A percentile compares a stretch with the other conserved stretches of the same genome.
phyloP scores from a whole-genome alignment of 2,888 invertebrate species.

The Calliopum simillimum region DNA sequence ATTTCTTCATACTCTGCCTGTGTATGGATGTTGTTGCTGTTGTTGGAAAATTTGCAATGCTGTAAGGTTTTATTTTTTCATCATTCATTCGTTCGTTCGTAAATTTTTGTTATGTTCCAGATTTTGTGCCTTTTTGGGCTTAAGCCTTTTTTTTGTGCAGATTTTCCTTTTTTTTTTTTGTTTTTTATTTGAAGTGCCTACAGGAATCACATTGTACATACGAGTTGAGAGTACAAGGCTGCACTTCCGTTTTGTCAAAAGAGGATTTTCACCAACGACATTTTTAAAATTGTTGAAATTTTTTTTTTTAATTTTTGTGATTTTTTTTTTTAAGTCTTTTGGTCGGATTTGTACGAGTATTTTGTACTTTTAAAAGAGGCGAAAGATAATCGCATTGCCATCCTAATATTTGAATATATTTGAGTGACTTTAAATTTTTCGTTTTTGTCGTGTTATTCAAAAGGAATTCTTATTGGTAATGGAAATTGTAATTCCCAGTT shows the following conservation, averaged over 20 bases:
- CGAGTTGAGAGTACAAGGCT: background rate
- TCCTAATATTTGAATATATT: no score
- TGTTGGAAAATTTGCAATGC: conserved; percentile 50
- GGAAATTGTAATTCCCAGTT: no score
- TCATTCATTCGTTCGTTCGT: conserved; percentile 35
- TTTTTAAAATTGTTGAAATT: background rate
- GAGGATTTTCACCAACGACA: background rate
- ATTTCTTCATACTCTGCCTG: conserved; percentile 7
- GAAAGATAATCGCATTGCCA: no score
- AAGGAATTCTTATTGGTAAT: no score
- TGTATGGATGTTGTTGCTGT: no score
- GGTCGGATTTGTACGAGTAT: no score
- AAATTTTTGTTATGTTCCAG: background rate
- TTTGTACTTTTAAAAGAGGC: no score
- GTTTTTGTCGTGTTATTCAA: no score
- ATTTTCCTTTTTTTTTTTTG: conserved; percentile 36
- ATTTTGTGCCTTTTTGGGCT: background rate
- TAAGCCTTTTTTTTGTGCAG: background rate
- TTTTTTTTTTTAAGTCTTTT: no score
- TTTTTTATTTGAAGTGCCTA: conserved; percentile 16
- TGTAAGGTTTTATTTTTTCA: conserved; percentile 30
- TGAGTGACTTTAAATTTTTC: no score
- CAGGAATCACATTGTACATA: background rate
- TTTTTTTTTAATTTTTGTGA: no score
- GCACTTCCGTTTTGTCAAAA: background rate